These are phyloP conservation scores for Plestiodon gilberti DNA, from an alignment of 2,113 vertebrate species.

Conservation along the genomic window DNA sequence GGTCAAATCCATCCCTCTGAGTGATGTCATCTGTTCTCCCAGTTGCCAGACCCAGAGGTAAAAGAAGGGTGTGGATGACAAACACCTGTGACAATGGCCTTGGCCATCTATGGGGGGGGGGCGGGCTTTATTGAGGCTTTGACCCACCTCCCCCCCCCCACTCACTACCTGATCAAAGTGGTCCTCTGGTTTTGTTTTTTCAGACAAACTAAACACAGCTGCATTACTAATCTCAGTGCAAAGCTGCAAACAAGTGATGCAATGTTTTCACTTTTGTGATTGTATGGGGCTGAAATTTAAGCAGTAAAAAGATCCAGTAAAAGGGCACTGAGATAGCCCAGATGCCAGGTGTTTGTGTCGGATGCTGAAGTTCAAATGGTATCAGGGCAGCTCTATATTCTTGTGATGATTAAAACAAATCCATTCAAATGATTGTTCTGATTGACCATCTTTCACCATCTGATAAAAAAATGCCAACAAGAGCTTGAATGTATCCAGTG, in stretches of 20 bases:
- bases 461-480: background rate
- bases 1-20: background rate
- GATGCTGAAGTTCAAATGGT: background rate
- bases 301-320: background rate
- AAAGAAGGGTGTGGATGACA: background rate
- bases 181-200: background rate
- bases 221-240: background rate
- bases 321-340: background rate
- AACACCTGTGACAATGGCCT: background rate
- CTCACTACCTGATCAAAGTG: background rate
- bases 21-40: background rate
- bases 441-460: background rate
- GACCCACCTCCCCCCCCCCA: background rate
- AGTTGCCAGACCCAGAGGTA: background rate
- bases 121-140: background rate
- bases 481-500: too few relatives aligned
- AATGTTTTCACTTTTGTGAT: background rate
- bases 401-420: background rate
- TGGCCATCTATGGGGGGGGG: background rate
- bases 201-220: background rate
- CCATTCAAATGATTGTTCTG: background rate
- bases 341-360: background rate
- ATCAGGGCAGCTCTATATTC: background rate
- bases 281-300: background rate
- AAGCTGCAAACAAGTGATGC: background rate